Evolutionary conservation across 1,140 invertebrate species (phyloP).

Genomic region (Stratiolaelaps scimitus): DNA sequence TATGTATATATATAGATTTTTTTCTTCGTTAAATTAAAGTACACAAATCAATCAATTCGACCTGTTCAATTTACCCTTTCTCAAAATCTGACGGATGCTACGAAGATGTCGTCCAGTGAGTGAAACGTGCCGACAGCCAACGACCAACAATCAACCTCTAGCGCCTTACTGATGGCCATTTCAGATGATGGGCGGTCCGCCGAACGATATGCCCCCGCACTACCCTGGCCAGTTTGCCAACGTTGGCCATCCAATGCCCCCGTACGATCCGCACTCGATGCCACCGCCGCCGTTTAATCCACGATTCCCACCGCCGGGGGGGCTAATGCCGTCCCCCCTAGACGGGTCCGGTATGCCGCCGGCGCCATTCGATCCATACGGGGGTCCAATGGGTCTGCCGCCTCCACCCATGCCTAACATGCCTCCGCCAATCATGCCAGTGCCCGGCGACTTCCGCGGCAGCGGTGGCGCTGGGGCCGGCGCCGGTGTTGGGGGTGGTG

Average conservation of each 20-base stretch:
- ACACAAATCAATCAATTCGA: too few species aligned
- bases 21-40: too few species aligned
- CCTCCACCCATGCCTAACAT: slow-evolving; percentile 5
- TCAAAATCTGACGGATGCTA: too few species aligned
- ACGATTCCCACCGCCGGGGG: slow-evolving; percentile 36
- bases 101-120: too few species aligned
- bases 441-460: background rate
- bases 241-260: slow-evolving; percentile 27
- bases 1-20: too few species aligned
- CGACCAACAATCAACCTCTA: too few species aligned
- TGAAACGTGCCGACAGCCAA: too few species aligned
- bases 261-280: background rate
- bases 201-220: slow-evolving; percentile 39
- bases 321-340: slow-evolving; percentile 53
- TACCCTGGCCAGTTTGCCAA: slow-evolving; percentile 29
- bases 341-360: slow-evolving; percentile 34
- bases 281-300: slow-evolving; percentile 30
- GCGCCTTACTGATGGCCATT: too few species aligned
- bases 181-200: slow-evolving; percentile 36
- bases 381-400: background rate
- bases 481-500: slow-evolving; percentile 32
- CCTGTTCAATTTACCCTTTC: too few species aligned
- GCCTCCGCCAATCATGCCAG: background rate
- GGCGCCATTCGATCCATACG: slow-evolving; percentile 28
- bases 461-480: slow-evolving; percentile 29